Evolutionary conservation across 2,888 invertebrate genomes (phyloP).

Genomic region (Ischnura elegans): DNA sequence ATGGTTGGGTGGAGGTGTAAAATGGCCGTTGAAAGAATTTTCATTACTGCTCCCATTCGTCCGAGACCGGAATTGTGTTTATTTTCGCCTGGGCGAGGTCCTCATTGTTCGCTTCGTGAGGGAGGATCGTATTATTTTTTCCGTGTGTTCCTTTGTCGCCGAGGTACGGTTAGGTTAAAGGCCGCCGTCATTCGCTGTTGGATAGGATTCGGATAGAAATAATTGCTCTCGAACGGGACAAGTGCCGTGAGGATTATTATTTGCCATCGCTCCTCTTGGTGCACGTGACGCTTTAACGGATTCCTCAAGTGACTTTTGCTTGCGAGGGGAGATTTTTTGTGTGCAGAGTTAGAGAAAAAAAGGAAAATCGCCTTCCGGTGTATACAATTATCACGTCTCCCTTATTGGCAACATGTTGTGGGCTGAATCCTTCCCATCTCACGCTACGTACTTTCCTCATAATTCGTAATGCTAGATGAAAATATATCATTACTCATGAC

Average conservation of each 20-base stretch:
- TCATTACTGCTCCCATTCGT: conserved; percentile 18
- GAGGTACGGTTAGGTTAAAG: neutral
- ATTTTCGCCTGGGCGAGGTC: neutral
- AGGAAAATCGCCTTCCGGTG: neutral
- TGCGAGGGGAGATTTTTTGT: neutral
- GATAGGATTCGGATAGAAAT: neutral
- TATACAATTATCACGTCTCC: neutral
- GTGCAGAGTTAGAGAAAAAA: too few species aligned
- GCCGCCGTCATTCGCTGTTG: neutral
- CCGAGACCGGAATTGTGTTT: neutral
- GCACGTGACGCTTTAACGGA: neutral
- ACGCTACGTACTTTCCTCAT: too few species aligned
- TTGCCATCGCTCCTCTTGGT: neutral
- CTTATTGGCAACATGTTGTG: neutral
- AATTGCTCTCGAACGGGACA: neutral
- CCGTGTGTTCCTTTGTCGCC: neutral
- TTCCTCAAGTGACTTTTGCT: neutral
- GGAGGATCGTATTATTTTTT: neutral
- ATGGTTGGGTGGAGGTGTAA: neutral
- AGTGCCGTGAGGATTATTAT: neutral
- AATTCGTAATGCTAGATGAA: too few species aligned
- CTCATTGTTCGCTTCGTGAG: conserved; percentile 1
- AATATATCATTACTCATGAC: too few species aligned
- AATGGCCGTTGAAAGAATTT: conserved; percentile 15
- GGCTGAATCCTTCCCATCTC: neutral